Base-by-base conservation (phyloP, 2,113 vertebrate genomes). In the Lanius ludovicianus region DNA sequence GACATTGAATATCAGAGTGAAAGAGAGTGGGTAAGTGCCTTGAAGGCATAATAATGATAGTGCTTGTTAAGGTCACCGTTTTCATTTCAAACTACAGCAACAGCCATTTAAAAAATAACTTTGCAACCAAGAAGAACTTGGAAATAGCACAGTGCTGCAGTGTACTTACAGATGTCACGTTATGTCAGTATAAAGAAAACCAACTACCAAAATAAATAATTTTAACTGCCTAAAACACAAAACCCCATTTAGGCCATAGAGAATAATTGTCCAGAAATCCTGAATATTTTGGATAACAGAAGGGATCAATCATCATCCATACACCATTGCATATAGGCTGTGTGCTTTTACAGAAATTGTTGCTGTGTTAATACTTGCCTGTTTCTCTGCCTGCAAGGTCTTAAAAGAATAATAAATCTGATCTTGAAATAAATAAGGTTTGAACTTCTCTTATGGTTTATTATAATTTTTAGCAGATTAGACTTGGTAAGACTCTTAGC, bases 391-490 rank as follows among this genome's bases (percentile, higher is more conserved):
- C 63, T 84, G 80, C 14, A 84, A 89, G 73, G 88, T 62, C 79
- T 82, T 93, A 5, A 78, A 92, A 89, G 94, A 80, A 92, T 92
- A 96, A 92, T 90, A 96, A 93, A 70, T 86, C 70, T 96, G 83
- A 96, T 97, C 87, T 94, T 85, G 82, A 77, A 97, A 97, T 96
- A 97, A 97, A 95, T 96, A 97, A 95, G 87, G 95, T 63, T 89
- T 95, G 92, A 96, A 97, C 93, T 95, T 97, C 90, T 93, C 95
- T 97, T 97, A 93, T 89, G 91, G 86, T 95, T 96, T 86, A 97
- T 95, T 96, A 95, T 97, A 97, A 97, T 97, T 97, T 89, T 95
- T 95, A 95, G 95, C 79, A 97, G 97, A 96, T 97, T 97, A 97
- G 82, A 23, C 83, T 93, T 84, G 56, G 92, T 97, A 97, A 97